Conservation (phyloP, 2,113 vertebrate species). For the Onychorhynchus coronatus region DNA sequence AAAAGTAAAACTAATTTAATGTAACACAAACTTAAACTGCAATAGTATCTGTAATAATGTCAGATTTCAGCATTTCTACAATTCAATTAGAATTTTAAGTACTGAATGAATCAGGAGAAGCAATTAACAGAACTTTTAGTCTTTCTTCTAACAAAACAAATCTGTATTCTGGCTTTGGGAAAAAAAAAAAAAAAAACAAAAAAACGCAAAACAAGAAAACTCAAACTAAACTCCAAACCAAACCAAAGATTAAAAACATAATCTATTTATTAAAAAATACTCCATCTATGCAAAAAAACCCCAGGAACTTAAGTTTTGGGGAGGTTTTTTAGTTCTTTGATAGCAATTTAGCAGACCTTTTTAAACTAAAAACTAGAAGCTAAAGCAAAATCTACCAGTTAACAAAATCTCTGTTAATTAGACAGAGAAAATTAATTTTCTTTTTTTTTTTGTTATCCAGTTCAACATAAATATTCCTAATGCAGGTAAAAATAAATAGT, state of each 20-base stretch:
- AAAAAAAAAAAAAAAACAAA: background rate
- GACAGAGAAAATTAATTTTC: background rate
- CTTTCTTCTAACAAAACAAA: background rate
- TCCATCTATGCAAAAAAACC: fast-evolving
- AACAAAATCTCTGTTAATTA: background rate
- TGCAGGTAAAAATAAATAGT: background rate
- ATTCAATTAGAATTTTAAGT: background rate
- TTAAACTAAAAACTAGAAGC: background rate
- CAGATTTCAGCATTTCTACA: background rate
- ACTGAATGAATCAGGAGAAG: background rate
- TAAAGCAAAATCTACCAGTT: background rate
- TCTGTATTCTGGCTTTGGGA: background rate
- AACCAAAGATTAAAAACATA: background rate
- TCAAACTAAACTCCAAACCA: fast-evolving
- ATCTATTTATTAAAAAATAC: background rate
- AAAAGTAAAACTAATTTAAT: background rate
- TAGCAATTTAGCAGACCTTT: background rate
- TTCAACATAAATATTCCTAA: background rate
- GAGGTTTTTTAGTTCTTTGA: background rate
- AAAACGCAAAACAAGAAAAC: background rate
- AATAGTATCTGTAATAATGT: background rate
- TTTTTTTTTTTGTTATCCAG: background rate
- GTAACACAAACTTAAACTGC: background rate
- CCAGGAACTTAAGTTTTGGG: background rate
- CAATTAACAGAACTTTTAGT: background rate